phyloP scores from a whole-genome alignment of 92 coral and sea anemone species.

The Epizoanthus fatuus region DNA sequence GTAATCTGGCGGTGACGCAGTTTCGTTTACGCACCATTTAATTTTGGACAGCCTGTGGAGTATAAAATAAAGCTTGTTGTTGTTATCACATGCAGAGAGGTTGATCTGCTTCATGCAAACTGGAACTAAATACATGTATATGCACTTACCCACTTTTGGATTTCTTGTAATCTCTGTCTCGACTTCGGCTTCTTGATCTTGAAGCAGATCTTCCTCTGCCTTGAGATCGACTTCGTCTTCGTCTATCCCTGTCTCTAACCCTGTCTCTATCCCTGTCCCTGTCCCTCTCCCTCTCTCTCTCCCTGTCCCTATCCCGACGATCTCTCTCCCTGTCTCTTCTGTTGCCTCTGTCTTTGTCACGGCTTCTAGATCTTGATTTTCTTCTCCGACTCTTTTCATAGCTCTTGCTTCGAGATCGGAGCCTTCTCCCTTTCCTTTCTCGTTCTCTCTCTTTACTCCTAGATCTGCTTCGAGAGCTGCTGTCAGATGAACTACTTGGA shows the following conservation, averaged over 20 bases:
- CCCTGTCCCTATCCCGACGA: conserved; percentile 64
- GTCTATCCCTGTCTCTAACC: conserved; percentile 78
- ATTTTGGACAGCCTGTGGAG: no score
- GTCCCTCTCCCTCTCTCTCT: conserved; percentile 49
- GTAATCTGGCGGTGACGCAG: no score
- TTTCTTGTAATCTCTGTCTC: conserved; percentile 83
- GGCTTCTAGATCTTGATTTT: conserved; percentile 53
- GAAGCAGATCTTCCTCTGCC: conserved; percentile 72
- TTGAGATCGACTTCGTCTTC: conserved; percentile 77
- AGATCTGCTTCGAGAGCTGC: conserved; percentile 73
- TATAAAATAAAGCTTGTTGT: no score
- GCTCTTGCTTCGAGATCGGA: conserved; percentile 85
- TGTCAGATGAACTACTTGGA: conserved; percentile 75
- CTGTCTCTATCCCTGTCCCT: conserved; percentile 50
- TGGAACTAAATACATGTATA: background rate
- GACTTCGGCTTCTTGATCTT: conserved; percentile 85
- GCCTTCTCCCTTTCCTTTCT: conserved; percentile 50
- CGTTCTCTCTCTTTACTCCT: conserved; percentile 70
- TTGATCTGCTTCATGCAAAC: background rate
- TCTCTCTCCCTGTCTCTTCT: conserved; percentile 49
- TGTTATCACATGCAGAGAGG: background rate
- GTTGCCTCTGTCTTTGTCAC: conserved; percentile 16
- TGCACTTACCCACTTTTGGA: conserved; percentile 83
- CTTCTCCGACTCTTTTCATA: conserved; percentile 73
- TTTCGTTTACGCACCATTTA: no score